Evolutionary conservation across 2,797 vertebrate genomes (phyloP), one percentile per base, ranked within the genome.

Genomic region (Acomys russatus): DNA sequence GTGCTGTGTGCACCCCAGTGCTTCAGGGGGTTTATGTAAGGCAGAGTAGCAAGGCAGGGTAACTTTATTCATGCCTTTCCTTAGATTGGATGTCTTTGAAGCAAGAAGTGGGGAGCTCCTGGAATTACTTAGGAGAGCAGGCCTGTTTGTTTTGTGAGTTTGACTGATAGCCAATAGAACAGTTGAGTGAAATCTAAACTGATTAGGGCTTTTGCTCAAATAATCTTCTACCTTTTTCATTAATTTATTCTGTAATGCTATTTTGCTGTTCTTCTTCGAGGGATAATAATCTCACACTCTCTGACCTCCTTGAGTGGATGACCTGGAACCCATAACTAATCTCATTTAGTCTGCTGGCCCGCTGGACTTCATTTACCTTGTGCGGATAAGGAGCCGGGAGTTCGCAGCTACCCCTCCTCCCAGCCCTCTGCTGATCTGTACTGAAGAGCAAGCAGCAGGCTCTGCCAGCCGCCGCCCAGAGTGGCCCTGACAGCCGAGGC

Each of bases 311-410:
- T 88, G 79, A 97, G 38, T 96, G 96, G 98, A 84, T 98, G 98
- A 98, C 98, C 97, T 90, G 68, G 74, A 97, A 98, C 97, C 98
- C 98, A 96, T 95, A 97, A 96, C 97, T 98, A 97, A 94, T 96
- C 90, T 97, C 93, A 95, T 77, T 0, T 90, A 74, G 80, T 87
- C 1, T 96, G 86, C 94, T 94, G 96, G 95, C 92, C 87, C 59
- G 91, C 96, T 84, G 80, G 56, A 96, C 98, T 94, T 95, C 96
- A 96, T 96, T 98, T 97, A 78, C 97, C 97, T 97, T 94, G 96
- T 94, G 97, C 97, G 2, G 97, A 90, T 91, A 91, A 97, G 96
- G 84, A 85, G 85, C 87, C 76, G 85, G 44, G 54, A 71, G 17
- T 94, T 95, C 86, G 30, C 49, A 91, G 84, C 89, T 25, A 64